phyloP scores from a whole-genome alignment of 1,140 invertebrate genomes.

The Drosophila varians region DNA sequence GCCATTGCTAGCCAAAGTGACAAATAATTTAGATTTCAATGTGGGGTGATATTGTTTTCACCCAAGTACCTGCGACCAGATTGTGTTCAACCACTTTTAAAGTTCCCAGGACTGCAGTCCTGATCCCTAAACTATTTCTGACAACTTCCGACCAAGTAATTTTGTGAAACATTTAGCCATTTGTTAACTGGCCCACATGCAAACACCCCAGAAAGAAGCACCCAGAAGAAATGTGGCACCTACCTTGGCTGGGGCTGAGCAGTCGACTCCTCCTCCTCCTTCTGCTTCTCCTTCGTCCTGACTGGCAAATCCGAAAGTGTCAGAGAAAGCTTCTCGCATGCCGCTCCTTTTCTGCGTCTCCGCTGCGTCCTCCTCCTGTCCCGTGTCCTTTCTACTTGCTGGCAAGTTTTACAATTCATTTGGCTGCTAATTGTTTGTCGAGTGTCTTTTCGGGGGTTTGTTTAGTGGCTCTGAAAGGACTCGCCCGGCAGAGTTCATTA shows the following conservation, averaged over 20 bases:
- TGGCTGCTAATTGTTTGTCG: slow-evolving; percentile 34
- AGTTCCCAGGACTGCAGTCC: too few relatives aligned
- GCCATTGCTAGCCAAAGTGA: neutral
- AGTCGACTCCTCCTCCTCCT: neutral
- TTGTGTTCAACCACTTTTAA: neutral
- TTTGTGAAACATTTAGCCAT: too few relatives aligned
- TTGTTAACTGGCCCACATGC: neutral
- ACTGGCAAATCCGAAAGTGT: neutral
- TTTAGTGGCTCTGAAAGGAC: neutral
- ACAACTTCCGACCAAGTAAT: neutral
- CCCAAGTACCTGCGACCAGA: neutral
- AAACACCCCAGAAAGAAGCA: neutral
- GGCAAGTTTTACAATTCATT: slow-evolving; percentile 31
- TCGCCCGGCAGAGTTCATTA: slow-evolving; percentile 15
- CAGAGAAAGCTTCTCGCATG: neutral
- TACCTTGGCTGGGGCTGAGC: neutral
- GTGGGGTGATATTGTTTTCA: neutral
- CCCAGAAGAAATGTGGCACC: neutral
- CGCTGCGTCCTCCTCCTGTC: neutral
- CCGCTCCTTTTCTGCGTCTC: neutral
- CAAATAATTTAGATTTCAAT: neutral
- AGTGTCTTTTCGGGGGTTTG: slow-evolving; percentile 4
- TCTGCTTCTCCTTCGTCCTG: neutral
- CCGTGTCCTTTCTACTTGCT: neutral
- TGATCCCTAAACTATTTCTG: neutral